Evolutionary conservation across 2,113 vertebrate genomes (phyloP).

Genomic region (Tachysurus vachellii): DNA sequence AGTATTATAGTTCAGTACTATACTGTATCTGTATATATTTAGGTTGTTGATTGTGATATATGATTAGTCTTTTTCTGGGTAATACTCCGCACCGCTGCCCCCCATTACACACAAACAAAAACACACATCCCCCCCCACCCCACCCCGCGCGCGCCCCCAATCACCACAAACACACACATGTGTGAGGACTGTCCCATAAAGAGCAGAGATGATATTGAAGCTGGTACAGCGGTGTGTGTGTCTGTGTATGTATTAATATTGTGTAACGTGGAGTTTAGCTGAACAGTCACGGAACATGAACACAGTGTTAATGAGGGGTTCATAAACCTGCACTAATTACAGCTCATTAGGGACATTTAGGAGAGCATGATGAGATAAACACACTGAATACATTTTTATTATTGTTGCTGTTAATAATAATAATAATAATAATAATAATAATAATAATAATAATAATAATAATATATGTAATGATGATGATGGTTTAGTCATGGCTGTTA

Average conservation of each 20-base stretch:
- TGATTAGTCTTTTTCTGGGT: not conserved
- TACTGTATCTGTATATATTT: not conserved
- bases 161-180: not conserved
- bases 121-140: not conserved
- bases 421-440: not conserved
- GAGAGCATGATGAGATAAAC: not conserved
- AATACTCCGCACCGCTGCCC: not conserved
- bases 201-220: not conserved
- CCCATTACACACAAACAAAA: not conserved
- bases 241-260: not conserved
- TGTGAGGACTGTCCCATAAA: not conserved
- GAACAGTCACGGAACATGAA: not conserved
- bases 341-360: not conserved
- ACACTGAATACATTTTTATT: not conserved
- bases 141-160: not conserved
- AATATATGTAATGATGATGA: not conserved
- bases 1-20: not conserved
- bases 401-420: not conserved
- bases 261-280: not conserved
- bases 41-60: not conserved
- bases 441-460: not conserved
- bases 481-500: not conserved
- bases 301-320: not conserved
- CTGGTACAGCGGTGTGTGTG: not conserved
- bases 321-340: conserved; percentile 1